A percentile compares a stretch with the other conserved stretches of the same genome.
Evolutionary conservation across 2,797 vertebrate genomes (phyloP).

Genomic region (Sylvia borin): DNA sequence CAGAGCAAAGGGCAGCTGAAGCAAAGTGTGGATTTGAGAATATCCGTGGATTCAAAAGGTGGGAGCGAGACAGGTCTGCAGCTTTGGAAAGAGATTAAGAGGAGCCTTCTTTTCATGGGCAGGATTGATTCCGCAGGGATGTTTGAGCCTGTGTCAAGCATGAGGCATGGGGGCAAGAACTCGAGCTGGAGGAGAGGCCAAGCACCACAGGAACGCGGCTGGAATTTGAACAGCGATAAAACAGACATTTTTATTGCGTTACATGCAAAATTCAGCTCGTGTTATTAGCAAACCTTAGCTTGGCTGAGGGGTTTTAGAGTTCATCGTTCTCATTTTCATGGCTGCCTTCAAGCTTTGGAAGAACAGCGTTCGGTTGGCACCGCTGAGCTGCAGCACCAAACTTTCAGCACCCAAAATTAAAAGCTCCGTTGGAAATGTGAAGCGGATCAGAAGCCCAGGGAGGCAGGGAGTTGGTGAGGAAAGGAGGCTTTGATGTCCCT

Average conservation of each 20-base stretch:
- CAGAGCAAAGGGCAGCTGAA: slow-evolving; percentile 23
- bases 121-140: background rate
- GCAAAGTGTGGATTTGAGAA: background rate
- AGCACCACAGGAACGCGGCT: background rate
- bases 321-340: background rate
- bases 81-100: slow-evolving; percentile 48
- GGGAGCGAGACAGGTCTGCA: slow-evolving; percentile 7
- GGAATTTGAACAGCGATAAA: background rate
- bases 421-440: background rate
- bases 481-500: slow-evolving; percentile 46
- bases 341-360: background rate
- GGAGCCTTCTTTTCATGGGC: slow-evolving; percentile 8
- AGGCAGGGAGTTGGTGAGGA: background rate
- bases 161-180: background rate
- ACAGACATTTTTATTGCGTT: background rate
- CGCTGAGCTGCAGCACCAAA: rapidly evolving
- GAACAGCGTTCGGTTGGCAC: background rate
- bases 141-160: background rate
- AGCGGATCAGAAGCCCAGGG: background rate
- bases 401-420: slow-evolving; percentile 51
- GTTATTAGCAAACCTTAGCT: background rate
- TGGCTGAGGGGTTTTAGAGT: background rate
- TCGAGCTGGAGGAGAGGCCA: slow-evolving; percentile 16
- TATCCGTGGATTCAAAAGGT: slow-evolving; percentile 2
- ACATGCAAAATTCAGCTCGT: slow-evolving; percentile 2